These are phyloP conservation scores for Lethocerus indicus DNA, from an alignment of 1,140 invertebrate genomes.

Conservation along the genomic window DNA sequence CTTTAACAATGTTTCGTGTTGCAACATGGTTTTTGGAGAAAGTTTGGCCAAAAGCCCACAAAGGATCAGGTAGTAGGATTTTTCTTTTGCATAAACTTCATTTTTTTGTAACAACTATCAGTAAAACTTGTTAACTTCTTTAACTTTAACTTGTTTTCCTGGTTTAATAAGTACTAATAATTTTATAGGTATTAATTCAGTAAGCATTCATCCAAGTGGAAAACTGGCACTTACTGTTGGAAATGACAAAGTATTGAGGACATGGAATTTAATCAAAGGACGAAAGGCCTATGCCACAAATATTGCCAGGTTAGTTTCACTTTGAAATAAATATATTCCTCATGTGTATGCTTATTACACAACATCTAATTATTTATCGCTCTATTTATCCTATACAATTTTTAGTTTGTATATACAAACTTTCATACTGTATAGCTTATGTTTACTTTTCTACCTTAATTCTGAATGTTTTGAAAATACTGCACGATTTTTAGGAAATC, in stretches of 20 bases:
- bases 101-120: too few relatives aligned
- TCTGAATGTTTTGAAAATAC: constrained; percentile 6
- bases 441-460: background rate
- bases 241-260: constrained; percentile 62
- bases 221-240: constrained; percentile 78
- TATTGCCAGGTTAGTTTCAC: constrained; percentile 32
- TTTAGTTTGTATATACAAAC: constrained; percentile 1
- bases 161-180: too few relatives aligned
- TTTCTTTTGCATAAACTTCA: too few relatives aligned
- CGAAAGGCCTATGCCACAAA: constrained; percentile 76
- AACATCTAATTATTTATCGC: background rate
- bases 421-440: background rate
- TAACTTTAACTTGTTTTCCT: too few relatives aligned
- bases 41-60: constrained; percentile 53
- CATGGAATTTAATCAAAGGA: constrained; percentile 90
- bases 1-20: constrained; percentile 58
- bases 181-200: constrained; percentile 34
- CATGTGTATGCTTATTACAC: background rate
- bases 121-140: too few relatives aligned
- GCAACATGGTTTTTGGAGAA: constrained; percentile 74
- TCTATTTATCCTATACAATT: background rate
- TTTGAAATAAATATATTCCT: constrained; percentile 3
- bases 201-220: constrained; percentile 73
- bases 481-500: constrained; percentile 11
- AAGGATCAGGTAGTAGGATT: constrained; percentile 30